Evolutionary conservation across 2,113 vertebrate genomes (phyloP).

Genomic region (Cairina moschata): DNA sequence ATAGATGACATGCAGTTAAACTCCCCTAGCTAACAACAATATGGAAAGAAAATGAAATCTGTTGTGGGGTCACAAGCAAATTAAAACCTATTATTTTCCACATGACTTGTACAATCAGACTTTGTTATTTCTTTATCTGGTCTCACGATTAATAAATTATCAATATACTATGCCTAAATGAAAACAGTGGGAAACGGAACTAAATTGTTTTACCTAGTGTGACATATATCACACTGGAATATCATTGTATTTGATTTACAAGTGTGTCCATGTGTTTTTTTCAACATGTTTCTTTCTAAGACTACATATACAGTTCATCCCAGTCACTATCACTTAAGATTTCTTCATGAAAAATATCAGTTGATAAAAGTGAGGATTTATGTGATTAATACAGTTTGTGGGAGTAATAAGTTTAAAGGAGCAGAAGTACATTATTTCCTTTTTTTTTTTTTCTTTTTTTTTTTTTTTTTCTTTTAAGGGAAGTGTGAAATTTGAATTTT

Average conservation of each 20-base stretch:
- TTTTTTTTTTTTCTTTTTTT: not conserved
- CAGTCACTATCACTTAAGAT: not conserved
- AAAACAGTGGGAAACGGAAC: not conserved
- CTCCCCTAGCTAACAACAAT: not conserved
- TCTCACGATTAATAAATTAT: not conserved
- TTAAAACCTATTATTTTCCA: not conserved
- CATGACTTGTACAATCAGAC: accelerated
- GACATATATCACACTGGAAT: not conserved
- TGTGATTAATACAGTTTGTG: not conserved
- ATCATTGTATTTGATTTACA: not conserved
- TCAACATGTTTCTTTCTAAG: not conserved
- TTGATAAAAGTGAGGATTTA: not conserved
- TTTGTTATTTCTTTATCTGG: not conserved
- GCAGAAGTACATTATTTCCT: not conserved
- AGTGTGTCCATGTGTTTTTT: not conserved
- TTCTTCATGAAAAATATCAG: not conserved
- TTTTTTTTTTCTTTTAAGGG: not conserved
- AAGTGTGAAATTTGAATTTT: not conserved
- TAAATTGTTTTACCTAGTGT: not conserved
- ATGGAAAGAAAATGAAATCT: not conserved
- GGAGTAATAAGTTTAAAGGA: not conserved
- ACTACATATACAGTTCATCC: not conserved
- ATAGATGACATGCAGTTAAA: not conserved
- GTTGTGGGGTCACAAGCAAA: not conserved
- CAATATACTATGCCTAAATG: not conserved